These are phyloP conservation scores for Strix aluco DNA, from an alignment of 2,113 vertebrate genomes.

Conservation along the genomic window DNA sequence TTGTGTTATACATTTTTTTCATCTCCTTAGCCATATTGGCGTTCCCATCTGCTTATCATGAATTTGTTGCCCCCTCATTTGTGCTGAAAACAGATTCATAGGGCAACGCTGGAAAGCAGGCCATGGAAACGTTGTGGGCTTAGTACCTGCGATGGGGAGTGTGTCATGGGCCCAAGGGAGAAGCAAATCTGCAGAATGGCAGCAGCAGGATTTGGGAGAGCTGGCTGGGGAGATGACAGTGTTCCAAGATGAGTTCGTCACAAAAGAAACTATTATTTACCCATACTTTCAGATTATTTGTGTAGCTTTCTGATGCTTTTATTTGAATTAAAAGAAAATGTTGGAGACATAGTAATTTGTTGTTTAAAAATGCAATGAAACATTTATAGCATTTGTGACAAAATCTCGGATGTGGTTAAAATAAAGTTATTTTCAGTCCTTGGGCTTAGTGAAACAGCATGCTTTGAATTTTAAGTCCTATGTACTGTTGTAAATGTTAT, in stretches of 20 bases:
- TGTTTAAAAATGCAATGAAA: not conserved
- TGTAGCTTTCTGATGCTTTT: not conserved
- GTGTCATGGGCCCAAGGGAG: not conserved
- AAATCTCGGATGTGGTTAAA: not conserved
- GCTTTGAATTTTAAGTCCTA: not conserved
- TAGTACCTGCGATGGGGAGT: not conserved
- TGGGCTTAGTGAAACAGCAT: not conserved
- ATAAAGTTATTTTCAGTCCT: not conserved
- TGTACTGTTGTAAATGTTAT: not conserved
- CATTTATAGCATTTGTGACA: not conserved
- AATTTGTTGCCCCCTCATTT: not conserved
- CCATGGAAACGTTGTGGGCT: not conserved
- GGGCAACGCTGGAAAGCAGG: not conserved
- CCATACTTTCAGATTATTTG: not conserved
- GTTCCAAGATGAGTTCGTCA: not conserved
- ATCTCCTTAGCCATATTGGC: not conserved
- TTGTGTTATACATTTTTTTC: accelerated
- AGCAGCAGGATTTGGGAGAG: not conserved
- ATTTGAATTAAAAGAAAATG: not conserved
- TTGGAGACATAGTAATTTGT: not conserved
- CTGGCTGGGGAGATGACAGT: not conserved
- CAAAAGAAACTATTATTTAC: not conserved
- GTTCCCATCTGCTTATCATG: not conserved
- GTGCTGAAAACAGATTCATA: not conserved
- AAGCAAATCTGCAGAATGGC: not conserved